phyloP scores from a whole-genome alignment of 2,113 vertebrate genomes.

The Vombatus ursinus region DNA sequence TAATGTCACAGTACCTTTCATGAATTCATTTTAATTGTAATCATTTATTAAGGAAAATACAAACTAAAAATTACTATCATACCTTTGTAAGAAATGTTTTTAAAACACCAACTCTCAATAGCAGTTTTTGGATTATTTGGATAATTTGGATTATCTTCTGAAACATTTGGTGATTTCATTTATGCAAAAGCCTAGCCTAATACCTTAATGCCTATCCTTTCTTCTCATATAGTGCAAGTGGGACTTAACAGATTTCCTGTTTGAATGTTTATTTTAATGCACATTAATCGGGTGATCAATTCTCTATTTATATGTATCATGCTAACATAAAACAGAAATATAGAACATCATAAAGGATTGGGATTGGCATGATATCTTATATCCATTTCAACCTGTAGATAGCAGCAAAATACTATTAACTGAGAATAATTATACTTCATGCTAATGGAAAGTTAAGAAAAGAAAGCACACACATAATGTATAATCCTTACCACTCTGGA shows the following conservation, averaged over 20 bases:
- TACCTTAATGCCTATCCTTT: neutral
- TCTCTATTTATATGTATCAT: neutral
- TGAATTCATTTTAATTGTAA: neutral
- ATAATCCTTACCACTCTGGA: neutral
- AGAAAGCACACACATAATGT: neutral
- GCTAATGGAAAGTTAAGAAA: neutral
- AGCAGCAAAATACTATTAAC: constrained; percentile 66
- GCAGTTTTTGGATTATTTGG: neutral
- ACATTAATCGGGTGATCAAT: neutral
- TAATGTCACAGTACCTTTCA: neutral
- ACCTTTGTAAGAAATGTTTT: neutral
- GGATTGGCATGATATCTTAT: constrained; percentile 18
- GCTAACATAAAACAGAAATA: neutral
- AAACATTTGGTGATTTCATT: neutral
- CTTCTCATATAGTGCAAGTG: neutral
- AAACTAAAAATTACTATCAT: neutral
- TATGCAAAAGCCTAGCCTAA: neutral
- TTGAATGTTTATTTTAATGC: neutral
- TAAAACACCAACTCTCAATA: neutral
- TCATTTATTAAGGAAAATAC: neutral
- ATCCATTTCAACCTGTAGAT: constrained; percentile 62
- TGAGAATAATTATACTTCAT: constrained; percentile 2
- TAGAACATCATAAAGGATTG: neutral
- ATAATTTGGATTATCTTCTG: neutral
- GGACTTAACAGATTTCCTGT: neutral